These are phyloP conservation scores for Hypselothyrea guttata DNA, from an alignment of 2,888 invertebrate species.

Conservation along the genomic window DNA sequence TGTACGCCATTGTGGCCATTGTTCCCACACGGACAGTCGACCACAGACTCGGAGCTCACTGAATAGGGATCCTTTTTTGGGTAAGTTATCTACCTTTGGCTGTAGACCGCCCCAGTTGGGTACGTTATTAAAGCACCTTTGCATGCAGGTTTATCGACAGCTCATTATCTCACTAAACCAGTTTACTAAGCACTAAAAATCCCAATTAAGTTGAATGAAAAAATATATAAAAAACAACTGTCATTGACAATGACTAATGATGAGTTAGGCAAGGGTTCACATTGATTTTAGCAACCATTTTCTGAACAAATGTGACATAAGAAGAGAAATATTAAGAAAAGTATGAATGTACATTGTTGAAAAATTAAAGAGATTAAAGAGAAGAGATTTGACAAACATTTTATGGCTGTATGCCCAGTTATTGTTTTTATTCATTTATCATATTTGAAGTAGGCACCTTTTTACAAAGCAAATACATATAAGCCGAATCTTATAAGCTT, in stretches of 20 bases:
- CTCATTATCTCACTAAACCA: conserved; percentile 10
- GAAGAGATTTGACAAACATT: too few relatives aligned
- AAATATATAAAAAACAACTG: conserved; percentile 22
- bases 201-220: conserved; percentile 16
- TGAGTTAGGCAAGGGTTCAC: conserved; percentile 4
- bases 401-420: too few relatives aligned
- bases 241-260: conserved; percentile 23
- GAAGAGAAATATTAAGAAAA: too few relatives aligned
- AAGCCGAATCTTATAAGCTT: too few relatives aligned
- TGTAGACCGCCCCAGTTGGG: conserved; percentile 8
- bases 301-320: too few relatives aligned
- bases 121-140: conserved; percentile 12
- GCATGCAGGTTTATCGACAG: conserved; percentile 14
- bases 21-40: conserved; percentile 31
- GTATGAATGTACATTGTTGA: too few relatives aligned
- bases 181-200: neutral
- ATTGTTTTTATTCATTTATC: too few relatives aligned
- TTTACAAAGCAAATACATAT: too few relatives aligned
- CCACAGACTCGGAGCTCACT: neutral
- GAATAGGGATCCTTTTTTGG: neutral
- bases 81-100: conserved; percentile 4
- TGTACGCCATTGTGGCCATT: conserved; percentile 31
- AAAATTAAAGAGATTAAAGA: too few relatives aligned
- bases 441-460: too few relatives aligned
- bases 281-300: too few relatives aligned